These are phyloP conservation scores for Chrosomus eos DNA, from an alignment of 2,797 vertebrate genomes.

Conservation along the genomic window DNA sequence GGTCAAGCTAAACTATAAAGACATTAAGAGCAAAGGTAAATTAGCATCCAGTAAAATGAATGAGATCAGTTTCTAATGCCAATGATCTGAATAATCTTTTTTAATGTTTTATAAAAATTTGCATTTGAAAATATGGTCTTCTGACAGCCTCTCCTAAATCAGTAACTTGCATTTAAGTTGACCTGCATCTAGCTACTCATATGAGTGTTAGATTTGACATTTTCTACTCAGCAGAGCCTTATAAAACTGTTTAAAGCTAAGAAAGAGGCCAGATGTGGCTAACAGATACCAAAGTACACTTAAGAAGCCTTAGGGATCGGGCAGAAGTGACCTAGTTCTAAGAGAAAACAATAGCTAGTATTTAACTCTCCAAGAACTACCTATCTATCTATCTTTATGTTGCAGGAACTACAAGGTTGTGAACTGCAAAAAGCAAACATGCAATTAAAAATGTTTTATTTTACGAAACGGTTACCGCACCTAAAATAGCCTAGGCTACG, in stretches of 20 bases:
- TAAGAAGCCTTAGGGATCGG: slow-evolving; percentile 38
- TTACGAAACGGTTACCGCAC: too few relatives aligned
- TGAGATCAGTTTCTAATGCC: not conserved
- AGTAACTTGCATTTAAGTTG: not conserved
- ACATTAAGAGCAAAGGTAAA: not conserved
- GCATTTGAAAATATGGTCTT: not conserved
- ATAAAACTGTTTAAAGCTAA: not conserved
- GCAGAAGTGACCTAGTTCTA: slow-evolving; percentile 50
- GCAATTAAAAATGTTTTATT: not conserved
- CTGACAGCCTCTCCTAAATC: not conserved
- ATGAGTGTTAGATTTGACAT: not conserved
- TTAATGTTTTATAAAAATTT: not conserved
- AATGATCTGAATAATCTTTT: not conserved
- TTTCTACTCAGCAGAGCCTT: not conserved
- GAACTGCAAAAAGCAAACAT: not conserved
- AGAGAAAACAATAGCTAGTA: not conserved
- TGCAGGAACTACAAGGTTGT: not conserved
- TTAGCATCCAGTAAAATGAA: not conserved
- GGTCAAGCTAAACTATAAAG: not conserved
- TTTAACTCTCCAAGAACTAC: not conserved
- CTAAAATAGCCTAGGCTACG: not conserved
- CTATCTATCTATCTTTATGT: not conserved
- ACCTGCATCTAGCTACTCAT: not conserved
- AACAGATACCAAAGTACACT: not conserved
- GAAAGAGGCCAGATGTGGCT: slow-evolving; percentile 39